These are phyloP conservation scores for Tetanocera ferruginea DNA, from an alignment of 2,888 invertebrate species.

Conservation along the genomic window DNA sequence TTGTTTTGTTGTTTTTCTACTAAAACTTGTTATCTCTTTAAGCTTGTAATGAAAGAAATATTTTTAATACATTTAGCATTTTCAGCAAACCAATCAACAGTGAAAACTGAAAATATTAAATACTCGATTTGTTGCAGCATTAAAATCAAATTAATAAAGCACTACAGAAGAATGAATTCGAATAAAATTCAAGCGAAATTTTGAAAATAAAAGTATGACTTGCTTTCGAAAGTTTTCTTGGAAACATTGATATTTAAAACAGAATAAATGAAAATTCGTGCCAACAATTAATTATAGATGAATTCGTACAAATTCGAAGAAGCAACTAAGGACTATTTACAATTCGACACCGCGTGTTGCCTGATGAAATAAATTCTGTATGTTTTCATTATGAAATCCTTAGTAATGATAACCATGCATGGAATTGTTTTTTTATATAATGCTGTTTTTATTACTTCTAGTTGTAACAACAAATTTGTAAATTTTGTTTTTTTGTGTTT, in stretches of 20 bases:
- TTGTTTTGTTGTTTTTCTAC: constrained; percentile 41
- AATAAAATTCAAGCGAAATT: no score
- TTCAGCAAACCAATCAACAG: constrained; percentile 5
- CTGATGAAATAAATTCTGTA: neutral
- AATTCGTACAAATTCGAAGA: no score
- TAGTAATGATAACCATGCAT: neutral
- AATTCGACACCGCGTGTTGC: no score
- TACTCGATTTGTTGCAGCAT: no score
- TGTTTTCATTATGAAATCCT: neutral
- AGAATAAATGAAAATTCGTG: no score
- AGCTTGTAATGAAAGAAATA: constrained; percentile 10
- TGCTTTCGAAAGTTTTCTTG: no score
- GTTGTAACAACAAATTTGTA: neutral
- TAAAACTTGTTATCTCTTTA: constrained; percentile 14
- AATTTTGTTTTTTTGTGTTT: neutral
- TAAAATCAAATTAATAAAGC: no score
- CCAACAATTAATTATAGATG: no score
- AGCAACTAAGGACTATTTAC: no score
- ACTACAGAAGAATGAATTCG: no score
- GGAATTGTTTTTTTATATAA: neutral
- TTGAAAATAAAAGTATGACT: no score
- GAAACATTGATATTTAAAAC: no score
- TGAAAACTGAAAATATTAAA: neutral
- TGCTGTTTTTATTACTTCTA: neutral
- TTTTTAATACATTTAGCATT: constrained; percentile 31